Percentiles rank a stretch among this genome's conserved stretches.
These are phyloP conservation scores for Penaeus indicus DNA, from an alignment of 1,140 invertebrate genomes.

Conservation along the genomic window DNA sequence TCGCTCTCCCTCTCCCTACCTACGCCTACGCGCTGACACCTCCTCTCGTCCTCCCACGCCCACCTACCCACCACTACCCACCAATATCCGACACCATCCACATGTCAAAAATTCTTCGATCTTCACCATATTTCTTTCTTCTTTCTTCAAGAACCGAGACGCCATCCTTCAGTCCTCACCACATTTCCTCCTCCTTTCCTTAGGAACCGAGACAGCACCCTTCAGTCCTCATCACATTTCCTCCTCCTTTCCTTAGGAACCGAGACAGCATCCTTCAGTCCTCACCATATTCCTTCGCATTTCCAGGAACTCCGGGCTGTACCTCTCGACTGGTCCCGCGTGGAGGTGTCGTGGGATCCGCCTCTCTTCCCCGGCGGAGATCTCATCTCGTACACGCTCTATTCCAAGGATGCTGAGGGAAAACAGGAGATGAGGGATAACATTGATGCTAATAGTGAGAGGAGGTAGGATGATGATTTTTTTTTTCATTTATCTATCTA, in stretches of 20 bases:
- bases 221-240: too few species aligned
- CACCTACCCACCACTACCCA: neutral
- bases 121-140: too few species aligned
- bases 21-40: too few species aligned
- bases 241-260: neutral
- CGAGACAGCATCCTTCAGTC: neutral
- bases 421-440: slow-evolving; percentile 76
- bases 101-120: neutral
- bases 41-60: neutral
- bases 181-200: too few species aligned
- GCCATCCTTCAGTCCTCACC: too few species aligned
- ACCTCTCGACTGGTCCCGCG: slow-evolving; percentile 84
- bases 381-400: slow-evolving; percentile 85
- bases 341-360: slow-evolving; percentile 89
- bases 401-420: slow-evolving; percentile 77
- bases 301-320: slow-evolving; percentile 78
- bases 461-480: slow-evolving; percentile 42
- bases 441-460: slow-evolving; percentile 55
- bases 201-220: slow-evolving; percentile 69
- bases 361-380: slow-evolving; percentile 89
- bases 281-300: slow-evolving; percentile 68
- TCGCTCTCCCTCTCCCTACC: neutral
- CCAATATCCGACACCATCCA: neutral
- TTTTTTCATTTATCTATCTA: neutral
- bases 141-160: too few species aligned